phyloP scores from a whole-genome alignment of 2,888 invertebrate species.

The Nemotelus pantherinus region DNA sequence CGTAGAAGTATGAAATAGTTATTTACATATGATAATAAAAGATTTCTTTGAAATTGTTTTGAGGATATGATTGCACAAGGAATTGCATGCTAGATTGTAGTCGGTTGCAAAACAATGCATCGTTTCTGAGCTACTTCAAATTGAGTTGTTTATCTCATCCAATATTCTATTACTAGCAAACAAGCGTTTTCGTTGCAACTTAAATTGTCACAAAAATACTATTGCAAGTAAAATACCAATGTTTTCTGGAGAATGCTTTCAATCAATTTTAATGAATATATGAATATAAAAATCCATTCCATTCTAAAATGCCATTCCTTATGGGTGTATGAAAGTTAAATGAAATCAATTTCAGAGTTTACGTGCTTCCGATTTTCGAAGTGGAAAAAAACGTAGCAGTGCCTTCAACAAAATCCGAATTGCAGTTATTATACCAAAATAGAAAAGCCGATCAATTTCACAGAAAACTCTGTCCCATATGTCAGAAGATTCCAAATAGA shows the following conservation, averaged over 20 bases:
- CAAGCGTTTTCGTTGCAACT: too few relatives aligned
- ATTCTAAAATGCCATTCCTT: background rate
- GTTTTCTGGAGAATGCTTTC: too few relatives aligned
- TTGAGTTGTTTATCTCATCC: too few relatives aligned
- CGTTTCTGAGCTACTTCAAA: too few relatives aligned
- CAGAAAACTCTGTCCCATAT: background rate
- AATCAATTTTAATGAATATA: background rate
- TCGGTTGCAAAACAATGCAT: too few relatives aligned
- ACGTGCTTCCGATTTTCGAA: background rate
- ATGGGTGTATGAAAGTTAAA: background rate
- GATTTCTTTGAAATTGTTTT: too few relatives aligned
- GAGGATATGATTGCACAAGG: too few relatives aligned
- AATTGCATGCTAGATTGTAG: too few relatives aligned
- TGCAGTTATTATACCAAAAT: background rate
- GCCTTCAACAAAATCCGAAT: background rate
- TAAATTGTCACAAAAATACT: too few relatives aligned
- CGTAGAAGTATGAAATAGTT: background rate
- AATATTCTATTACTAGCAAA: too few relatives aligned
- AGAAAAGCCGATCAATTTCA: background rate
- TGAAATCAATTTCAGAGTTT: background rate
- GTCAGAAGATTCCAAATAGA: background rate
- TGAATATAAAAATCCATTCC: background rate
- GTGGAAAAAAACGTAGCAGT: background rate
- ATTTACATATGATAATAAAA: too few relatives aligned
- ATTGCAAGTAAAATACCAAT: too few relatives aligned